Base-by-base conservation (phyloP, 2,113 vertebrate species). In the Lepus timidus region DNA sequence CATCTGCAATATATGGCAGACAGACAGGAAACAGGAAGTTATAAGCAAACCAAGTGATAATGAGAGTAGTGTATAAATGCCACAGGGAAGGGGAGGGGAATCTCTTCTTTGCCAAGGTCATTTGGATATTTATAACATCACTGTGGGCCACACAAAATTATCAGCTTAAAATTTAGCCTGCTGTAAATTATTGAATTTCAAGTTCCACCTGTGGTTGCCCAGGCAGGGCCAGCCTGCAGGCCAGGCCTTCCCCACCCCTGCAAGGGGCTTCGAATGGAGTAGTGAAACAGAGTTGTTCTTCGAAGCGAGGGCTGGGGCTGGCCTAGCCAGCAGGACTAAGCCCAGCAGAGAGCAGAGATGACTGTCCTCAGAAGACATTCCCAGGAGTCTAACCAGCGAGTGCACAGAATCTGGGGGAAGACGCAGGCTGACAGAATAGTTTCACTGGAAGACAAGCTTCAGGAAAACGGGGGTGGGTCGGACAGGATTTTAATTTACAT, bases 341-440 rank as follows among this genome's bases (percentile, higher is more conserved):
- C 1, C 36, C 13, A 52, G 27, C 27, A 33, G 71, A 39, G 51
- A n/a, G 49, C 49, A 82, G 39, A 17, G 2, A 78, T 2, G 27
- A 11, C n/a, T 3, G 2, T 2, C 19, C n/a, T 3, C 12, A 13
- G 10, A 17, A 51, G 74, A 9, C 4, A 14, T 14, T 0, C 17
- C 58, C 25, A 0, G 19, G 36, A 19, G 9, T 6, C 4, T 0
- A 8, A n/a, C 31, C 2, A 55, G 55, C 17, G 25, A 25, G 55
- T 19, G 8, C 17, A 58, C 55, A 17, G 14, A 6, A 17, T 22
- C 2, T 14, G 73, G 49, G 52, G 17, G 13, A 3, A n/a, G 13
- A 3, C 25, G 13, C 12, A 70, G 4, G 4, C n/a, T 9, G 23
- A 71, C 1, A 31, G 13, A 65, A 20, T 10, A 29, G 36, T 31